Conservation (phyloP, 30 jellyfish, hydroid and myxozoan species). For the Cassiopea xamachana region DNA sequence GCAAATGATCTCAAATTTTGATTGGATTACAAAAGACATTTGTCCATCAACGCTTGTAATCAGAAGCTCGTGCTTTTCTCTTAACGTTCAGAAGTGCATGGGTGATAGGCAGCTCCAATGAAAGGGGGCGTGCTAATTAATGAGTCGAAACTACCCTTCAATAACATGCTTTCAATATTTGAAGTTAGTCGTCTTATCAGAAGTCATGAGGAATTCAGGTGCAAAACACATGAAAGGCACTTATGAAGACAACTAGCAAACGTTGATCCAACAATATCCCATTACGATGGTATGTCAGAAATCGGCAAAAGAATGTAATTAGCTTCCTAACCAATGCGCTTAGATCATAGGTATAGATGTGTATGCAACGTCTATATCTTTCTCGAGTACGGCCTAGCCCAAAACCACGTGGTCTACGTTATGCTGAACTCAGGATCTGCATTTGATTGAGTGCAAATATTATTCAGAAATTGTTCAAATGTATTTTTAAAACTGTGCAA, state of each 20-base stretch:
- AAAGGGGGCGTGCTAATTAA: too few species aligned
- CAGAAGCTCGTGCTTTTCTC: neutral
- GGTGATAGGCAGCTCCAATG: too few species aligned
- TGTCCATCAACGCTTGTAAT: neutral
- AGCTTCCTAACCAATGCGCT: too few species aligned
- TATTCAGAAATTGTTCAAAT: neutral
- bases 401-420: neutral
- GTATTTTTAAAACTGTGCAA: conserved; percentile 11
- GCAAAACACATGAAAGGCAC: too few species aligned
- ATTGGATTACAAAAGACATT: neutral
- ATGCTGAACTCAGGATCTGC: neutral
- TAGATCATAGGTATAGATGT: too few species aligned
- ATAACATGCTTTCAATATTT: too few species aligned
- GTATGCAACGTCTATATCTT: neutral
- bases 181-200: too few species aligned
- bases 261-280: neutral
- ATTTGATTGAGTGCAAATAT: neutral
- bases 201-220: too few species aligned
- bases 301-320: neutral
- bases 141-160: too few species aligned
- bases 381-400: neutral
- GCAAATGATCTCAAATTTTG: neutral
- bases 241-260: neutral
- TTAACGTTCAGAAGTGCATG: too few species aligned
- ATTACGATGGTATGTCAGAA: neutral